Evolutionary conservation across 2,888 invertebrate genomes (phyloP).

Genomic region (Leptinotarsa tumamoca): DNA sequence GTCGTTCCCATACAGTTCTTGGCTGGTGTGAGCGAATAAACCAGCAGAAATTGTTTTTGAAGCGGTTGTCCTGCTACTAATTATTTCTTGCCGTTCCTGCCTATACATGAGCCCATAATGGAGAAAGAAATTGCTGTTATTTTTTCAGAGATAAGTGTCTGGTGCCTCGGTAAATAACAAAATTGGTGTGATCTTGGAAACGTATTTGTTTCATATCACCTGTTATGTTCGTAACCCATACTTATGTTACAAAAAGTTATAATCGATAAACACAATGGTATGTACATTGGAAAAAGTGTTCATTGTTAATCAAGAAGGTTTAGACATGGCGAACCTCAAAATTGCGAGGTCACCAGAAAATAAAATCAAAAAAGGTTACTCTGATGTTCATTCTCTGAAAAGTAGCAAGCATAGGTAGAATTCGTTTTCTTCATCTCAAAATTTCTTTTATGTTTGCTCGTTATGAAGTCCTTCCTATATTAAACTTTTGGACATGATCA

Average conservation of each 20-base stretch:
- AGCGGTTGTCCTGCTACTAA: slow-evolving; percentile 39
- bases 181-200: slow-evolving; percentile 26
- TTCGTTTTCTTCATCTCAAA: too few species aligned
- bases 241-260: slow-evolving; percentile 6
- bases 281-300: too few species aligned
- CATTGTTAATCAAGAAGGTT: too few species aligned
- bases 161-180: slow-evolving; percentile 25
- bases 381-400: too few species aligned
- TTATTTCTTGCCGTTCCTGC: slow-evolving; percentile 38
- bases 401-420: too few species aligned
- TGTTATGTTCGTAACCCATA: slow-evolving; percentile 14
- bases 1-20: background rate
- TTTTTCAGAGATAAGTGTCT: slow-evolving; percentile 34
- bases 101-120: slow-evolving; percentile 35
- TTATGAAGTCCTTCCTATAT: too few species aligned
- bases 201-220: slow-evolving; percentile 22
- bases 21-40: background rate
- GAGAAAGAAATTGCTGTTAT: slow-evolving; percentile 34
- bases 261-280: background rate
- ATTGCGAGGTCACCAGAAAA: too few species aligned
- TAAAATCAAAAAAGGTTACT: too few species aligned
- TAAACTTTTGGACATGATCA: too few species aligned
- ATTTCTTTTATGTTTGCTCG: too few species aligned
- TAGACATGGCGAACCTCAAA: too few species aligned
- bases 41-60: slow-evolving; percentile 35